Evolutionary conservation across 1,140 invertebrate genomes (phyloP), one percentile per base, ranked within the genome.

Genomic region (Teleogryllus occipitalis): DNA sequence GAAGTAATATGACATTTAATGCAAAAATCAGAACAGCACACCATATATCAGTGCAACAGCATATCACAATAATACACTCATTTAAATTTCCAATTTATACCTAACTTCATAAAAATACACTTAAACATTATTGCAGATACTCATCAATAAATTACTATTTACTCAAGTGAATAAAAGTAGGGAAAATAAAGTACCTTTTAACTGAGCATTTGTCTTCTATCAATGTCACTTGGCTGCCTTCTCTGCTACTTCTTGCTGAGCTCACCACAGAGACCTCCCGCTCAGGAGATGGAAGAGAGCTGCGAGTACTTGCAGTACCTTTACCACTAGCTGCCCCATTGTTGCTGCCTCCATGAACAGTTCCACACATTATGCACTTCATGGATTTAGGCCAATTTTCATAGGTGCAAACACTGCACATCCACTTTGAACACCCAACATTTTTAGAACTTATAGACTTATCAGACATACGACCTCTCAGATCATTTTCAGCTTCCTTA

Each of bases 391-490:
- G 90, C 88, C 91, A 93, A 86, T 96, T 96, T 76, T 94, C 86
- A 87, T 93, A 95, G 65, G 93, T 95, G 86, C 95, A 96, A 80
- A 88, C 87, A 81, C 89, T 88, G 85, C 95, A 96, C n/a, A 89
- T 86, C 95, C 95, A 96, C 86, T 95, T 95, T 39, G 49, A 10
- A 65, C 54, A 65, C 21, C 21, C 39, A 21, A 47, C 49, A 22
- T 79, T 22, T 65, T 49, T 79, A 12, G 78, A 39, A 74, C 46
- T 79, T 10, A 74, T 65, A 79, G 22, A 27, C 65, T 73, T 65
- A 74, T 77, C 48, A 47, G 46, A n/a, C 14, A 75, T 72, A 7
- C 76, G 75, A 8, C 79, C 76, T 14, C 75, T 65, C 80, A 78
- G 65, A 76, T 77, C 75, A 76, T 81, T 79, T 54, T 79, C 78